Evolutionary conservation across 2,113 vertebrate genomes (phyloP), one percentile per base, ranked within the genome.

Genomic region (Zosterops pallidus): DNA sequence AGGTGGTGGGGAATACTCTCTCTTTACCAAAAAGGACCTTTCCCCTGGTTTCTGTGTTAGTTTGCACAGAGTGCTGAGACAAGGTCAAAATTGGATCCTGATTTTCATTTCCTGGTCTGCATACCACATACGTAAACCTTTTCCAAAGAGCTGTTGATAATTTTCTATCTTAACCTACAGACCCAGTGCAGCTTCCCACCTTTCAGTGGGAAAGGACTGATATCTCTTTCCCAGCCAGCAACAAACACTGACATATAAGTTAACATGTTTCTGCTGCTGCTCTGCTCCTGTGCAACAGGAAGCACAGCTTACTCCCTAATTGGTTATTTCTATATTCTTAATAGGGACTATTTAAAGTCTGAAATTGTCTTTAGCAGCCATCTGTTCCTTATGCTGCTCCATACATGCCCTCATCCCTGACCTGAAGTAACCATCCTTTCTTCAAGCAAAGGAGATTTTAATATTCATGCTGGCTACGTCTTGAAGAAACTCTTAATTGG

Each of bases 401-500:
- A 79, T 80, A 92, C 72, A 86, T 78, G 69, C 72, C 89, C 71
- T 94, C 84, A 86, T 91, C 42, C 41, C 82, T 89, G 88, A 95
- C 94, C 89, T 78, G 65, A 86, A 87, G 87, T 80, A 93, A 93
- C 86, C 65, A 95, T 65, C 52, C 42, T 92, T 93, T 96, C 83
- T 91, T 92, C 85, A 95, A 94, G 69, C 53, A 95, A 95, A 87
- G 76, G 60, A 79, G 75, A 39, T 95, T 97, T 86, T 97, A 96
- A 96, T 95, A 95, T 92, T 97, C 92, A 88, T 96, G 82, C 55
- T 86, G 77, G 56, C 56, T 93, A 84, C 74, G 60, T 89, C 79
- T 82, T 85, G 92, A 77, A 90, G 72, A 89, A 97, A 94, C 35
- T 84, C 74, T 92, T 97, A 94, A 93, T 93, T 97, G 82, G 47